These are phyloP conservation scores for Merluccius polli DNA, from an alignment of 2,797 vertebrate genomes.

Conservation along the genomic window DNA sequence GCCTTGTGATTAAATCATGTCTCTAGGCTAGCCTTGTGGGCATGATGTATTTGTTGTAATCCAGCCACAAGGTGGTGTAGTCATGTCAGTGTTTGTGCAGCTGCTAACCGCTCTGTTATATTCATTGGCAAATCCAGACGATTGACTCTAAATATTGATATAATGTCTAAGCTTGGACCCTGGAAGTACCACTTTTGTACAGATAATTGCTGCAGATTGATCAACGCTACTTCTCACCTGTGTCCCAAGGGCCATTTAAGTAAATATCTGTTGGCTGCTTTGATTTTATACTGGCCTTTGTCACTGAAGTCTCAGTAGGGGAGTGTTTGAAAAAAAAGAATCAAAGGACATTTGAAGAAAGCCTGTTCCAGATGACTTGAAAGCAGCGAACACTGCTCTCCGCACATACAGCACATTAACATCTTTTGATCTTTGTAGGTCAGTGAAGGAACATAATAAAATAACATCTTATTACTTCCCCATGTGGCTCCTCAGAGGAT, in stretches of 20 bases:
- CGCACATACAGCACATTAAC: neutral
- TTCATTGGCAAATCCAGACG: neutral
- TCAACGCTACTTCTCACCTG: neutral
- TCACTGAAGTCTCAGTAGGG: neutral
- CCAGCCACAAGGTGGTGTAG: neutral
- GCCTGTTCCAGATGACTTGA: neutral
- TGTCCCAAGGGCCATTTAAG: neutral
- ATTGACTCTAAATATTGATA: neutral
- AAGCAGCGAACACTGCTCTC: neutral
- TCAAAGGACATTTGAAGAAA: neutral
- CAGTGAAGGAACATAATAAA: neutral
- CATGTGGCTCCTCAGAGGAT: constrained; percentile 12
- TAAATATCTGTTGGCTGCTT: neutral
- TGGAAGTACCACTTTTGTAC: neutral
- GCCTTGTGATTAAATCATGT: neutral
- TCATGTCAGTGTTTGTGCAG: neutral
- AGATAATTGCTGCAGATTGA: neutral
- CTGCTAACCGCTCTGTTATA: neutral
- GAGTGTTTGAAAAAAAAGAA: neutral
- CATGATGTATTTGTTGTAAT: neutral
- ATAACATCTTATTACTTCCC: neutral
- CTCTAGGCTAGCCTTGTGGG: neutral
- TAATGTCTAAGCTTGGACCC: neutral
- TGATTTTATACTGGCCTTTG: neutral
- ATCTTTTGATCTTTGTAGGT: neutral